Evolutionary conservation across 2,888 invertebrate species (phyloP), one percentile per base, ranked within the genome.

Genomic region (Lottia scabra): DNA sequence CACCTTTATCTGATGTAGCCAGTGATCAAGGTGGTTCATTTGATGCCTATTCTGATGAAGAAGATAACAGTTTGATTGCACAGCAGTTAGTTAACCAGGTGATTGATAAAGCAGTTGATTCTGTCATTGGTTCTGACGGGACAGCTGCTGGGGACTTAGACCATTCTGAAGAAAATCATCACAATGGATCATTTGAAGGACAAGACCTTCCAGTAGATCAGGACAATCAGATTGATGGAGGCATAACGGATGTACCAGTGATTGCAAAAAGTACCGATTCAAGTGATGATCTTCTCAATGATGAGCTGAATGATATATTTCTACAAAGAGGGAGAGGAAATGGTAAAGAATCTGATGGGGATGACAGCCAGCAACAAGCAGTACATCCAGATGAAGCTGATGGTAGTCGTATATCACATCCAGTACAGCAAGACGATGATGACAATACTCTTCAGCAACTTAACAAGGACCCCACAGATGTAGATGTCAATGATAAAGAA

Each of bases 21-120:
- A 63, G 63, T 63, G 68, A 68, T 26, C 63, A 62, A 1, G 68
- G 68, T 16, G 68, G 63, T 19, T 68, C 68, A 10, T 68, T 63
- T 45, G 63, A 44, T 43, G 62, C 63, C 0, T 38, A 62, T 44
- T 63, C 38, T 43, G 68, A 68, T n/a, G 76, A 73, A 45, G 75
- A 76, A 16, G 77, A 78, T 30, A 81, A 78, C n/a, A 80, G 80
- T 78, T 71, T 73, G 12, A 66, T 82, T 23, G 82, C 82, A 30
- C 78, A 80, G 44, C 65, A 77, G 27, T 77, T 82, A 12, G 82
- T 82, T 10, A 76, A 75, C 45, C 78, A 77, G 26, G 79, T 73
- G 0, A 30, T 80, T 27, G 74, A 75, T 27, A 76, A 70, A 27
- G 82, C 78, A 38, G 74, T 80, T 16, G 72, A 69, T 19, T 27